Percentiles rank a stretch among this genome's conserved stretches.
These are phyloP conservation scores for Lasioglossum baleicum DNA, from an alignment of 1,140 invertebrate genomes.

Conservation along the genomic window DNA sequence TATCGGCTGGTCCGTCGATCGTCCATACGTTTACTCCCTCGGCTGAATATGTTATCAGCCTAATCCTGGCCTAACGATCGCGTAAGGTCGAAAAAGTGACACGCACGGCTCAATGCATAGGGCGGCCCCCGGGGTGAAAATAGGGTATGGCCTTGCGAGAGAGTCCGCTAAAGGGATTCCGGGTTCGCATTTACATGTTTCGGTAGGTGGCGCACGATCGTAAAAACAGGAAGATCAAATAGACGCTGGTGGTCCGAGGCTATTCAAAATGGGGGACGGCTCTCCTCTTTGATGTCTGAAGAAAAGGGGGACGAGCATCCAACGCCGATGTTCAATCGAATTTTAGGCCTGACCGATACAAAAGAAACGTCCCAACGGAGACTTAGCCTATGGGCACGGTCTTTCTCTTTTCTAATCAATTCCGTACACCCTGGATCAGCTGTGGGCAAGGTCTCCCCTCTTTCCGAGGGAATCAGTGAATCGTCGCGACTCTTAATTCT, in stretches of 20 bases:
- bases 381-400: no score
- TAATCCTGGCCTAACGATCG: slow-evolving; percentile 38
- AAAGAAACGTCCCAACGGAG: neutral
- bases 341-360: neutral
- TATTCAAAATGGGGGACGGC: neutral
- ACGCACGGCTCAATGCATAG: slow-evolving; percentile 1
- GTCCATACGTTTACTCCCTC: slow-evolving; percentile 27
- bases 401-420: slow-evolving; percentile 1
- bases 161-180: slow-evolving; percentile 33
- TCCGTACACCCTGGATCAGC: neutral
- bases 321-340: neutral
- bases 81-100: slow-evolving; percentile 9
- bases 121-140: neutral
- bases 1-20: slow-evolving; percentile 16
- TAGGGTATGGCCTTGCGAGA: slow-evolving; percentile 1
- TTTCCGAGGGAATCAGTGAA: neutral
- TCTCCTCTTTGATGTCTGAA: slow-evolving; percentile 45
- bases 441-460: neutral
- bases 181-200: slow-evolving; percentile 71
- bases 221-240: slow-evolving; percentile 68
- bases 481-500: neutral
- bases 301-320: neutral
- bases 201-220: slow-evolving; percentile 62
- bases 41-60: slow-evolving; percentile 33
- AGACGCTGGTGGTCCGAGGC: slow-evolving; percentile 40